phyloP scores from a whole-genome alignment of 2,113 vertebrate species.

The Esox niger region DNA sequence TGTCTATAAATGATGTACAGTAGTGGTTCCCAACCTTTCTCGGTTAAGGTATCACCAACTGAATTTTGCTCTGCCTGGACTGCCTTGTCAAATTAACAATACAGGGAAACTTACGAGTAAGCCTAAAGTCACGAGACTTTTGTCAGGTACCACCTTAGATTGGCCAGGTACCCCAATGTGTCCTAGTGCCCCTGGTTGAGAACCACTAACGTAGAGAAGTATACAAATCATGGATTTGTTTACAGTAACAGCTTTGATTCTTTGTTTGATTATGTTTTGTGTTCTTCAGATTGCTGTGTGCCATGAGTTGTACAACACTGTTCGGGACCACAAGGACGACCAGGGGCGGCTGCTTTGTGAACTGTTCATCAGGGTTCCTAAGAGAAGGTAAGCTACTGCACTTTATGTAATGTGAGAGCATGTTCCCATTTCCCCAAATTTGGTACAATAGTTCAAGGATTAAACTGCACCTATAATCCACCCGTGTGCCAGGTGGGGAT shows the following conservation, averaged over 20 bases:
- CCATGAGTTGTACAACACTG: constrained; percentile 93
- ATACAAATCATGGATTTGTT: neutral
- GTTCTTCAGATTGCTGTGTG: constrained; percentile 89
- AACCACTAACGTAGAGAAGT: neutral
- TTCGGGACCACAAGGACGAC: constrained; percentile 94
- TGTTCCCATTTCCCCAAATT: neutral
- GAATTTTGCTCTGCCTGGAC: no score
- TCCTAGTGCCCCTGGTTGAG: no score
- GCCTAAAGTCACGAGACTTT: no score
- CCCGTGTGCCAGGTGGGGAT: no score
- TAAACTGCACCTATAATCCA: no score
- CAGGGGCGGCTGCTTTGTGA: constrained; percentile 93
- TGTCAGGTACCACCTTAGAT: no score
- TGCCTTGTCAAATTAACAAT: no score
- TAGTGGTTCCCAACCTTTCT: neutral
- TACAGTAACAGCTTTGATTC: neutral
- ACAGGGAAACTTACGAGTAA: no score
- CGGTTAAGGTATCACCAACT: no score
- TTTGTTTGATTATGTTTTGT: neutral
- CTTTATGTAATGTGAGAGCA: no score
- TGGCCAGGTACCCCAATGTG: no score
- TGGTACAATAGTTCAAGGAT: neutral
- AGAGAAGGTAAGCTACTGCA: constrained; percentile 83
- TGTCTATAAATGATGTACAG: neutral
- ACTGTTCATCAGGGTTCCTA: constrained; percentile 91